Percentiles rank a stretch among this genome's conserved stretches.
phyloP scores from a whole-genome alignment of 2,113 vertebrate species.

The Phyllostomus discolor region DNA sequence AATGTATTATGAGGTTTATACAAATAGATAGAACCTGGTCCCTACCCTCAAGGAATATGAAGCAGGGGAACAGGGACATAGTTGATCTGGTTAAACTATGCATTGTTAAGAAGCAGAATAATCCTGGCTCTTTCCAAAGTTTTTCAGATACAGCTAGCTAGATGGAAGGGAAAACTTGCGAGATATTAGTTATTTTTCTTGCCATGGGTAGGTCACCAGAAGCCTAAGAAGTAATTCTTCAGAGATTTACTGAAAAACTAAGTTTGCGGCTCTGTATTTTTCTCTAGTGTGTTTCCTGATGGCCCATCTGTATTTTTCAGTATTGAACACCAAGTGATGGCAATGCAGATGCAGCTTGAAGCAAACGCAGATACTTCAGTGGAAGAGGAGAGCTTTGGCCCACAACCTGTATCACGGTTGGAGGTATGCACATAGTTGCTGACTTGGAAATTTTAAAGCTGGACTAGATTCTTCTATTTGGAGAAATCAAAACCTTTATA shows the following conservation, averaged over 20 bases:
- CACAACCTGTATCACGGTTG: slow-evolving; percentile 89
- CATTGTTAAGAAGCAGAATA: neutral
- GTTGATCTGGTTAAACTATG: neutral
- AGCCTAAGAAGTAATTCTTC: neutral
- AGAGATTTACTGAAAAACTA: neutral
- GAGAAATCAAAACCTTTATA: neutral
- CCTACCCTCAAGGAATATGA: neutral
- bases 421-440: slow-evolving; percentile 83
- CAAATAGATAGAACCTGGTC: neutral
- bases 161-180: neutral
- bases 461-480: neutral
- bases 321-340: slow-evolving; percentile 81
- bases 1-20: neutral
- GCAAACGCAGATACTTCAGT: slow-evolving; percentile 80
- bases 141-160: neutral
- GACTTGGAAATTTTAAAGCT: neutral
- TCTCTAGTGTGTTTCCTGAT: neutral
- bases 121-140: neutral
- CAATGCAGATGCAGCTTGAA: slow-evolving; percentile 87
- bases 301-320: slow-evolving; percentile 56
- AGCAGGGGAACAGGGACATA: neutral
- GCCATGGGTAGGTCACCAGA: neutral
- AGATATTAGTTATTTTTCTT: neutral
- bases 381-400: slow-evolving; percentile 93
- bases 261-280: neutral